A percentile compares a stretch with the other conserved stretches of the same genome.
Conservation (phyloP, 1,140 invertebrate genomes). For the Cotesia vestalis region DNA sequence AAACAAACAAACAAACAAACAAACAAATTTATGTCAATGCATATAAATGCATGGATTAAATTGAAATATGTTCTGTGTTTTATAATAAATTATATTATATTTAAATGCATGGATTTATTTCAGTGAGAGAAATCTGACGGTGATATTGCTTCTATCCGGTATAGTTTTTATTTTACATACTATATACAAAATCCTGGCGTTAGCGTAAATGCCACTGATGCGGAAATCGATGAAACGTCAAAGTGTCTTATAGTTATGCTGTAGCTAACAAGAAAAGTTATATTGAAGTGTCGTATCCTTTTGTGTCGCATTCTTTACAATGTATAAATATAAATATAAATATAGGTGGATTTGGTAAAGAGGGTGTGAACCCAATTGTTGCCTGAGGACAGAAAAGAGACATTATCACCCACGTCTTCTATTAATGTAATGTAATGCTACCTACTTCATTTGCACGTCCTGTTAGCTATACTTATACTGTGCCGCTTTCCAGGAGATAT, state of each 20-base stretch:
- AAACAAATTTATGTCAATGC: conserved; percentile 9
- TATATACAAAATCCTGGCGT: not conserved
- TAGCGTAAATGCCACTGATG: not conserved
- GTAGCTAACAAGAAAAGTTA: no score
- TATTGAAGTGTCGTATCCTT: no score
- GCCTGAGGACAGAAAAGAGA: not conserved
- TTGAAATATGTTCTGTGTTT: not conserved
- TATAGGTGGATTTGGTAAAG: not conserved
- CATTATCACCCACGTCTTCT: conserved; percentile 20
- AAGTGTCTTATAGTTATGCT: not conserved
- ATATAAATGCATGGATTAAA: not conserved
- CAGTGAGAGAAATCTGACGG: no score
- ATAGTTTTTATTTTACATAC: not conserved
- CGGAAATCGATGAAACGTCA: conserved; percentile 9
- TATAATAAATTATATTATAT: no score
- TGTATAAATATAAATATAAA: no score
- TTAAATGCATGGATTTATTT: no score
- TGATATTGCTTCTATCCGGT: no score
- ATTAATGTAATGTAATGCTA: conserved; percentile 11
- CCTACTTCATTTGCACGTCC: conserved; percentile 18
- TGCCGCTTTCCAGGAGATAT: not conserved
- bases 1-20: not conserved
- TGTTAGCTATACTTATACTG: not conserved
- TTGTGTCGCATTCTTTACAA: no score
- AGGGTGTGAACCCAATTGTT: conserved; percentile 20